Conservation (phyloP, 2,113 vertebrate genomes). For the Mormyrus iriodes region DNA sequence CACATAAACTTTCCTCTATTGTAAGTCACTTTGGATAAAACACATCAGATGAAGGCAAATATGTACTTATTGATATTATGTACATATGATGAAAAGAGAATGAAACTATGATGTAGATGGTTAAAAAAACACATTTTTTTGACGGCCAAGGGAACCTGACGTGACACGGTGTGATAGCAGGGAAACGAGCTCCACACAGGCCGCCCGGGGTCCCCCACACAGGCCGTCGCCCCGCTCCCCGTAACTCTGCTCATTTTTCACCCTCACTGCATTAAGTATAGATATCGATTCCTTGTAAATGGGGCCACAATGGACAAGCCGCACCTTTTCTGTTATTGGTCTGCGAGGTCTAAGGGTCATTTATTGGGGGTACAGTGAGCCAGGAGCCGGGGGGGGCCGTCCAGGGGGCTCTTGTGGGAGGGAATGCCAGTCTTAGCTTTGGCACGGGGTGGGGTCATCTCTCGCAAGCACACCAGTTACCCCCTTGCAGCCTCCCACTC, state of each 20-base stretch:
- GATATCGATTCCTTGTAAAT: slow-evolving; percentile 86
- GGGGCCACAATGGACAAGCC: slow-evolving; percentile 77
- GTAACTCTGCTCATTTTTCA: slow-evolving; percentile 86
- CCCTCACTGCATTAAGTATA: slow-evolving; percentile 76
- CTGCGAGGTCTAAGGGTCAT: slow-evolving; percentile 95
- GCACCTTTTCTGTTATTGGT: slow-evolving; percentile 96
- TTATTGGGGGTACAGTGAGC: slow-evolving; percentile 80
- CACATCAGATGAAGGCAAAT: neutral
- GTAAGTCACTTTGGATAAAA: neutral
- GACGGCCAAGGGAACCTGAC: neutral
- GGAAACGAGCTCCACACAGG: neutral
- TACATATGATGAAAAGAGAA: neutral
- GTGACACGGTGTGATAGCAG: neutral
- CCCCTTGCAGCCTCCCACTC: neutral
- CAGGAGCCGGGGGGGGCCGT: slow-evolving; percentile 60
- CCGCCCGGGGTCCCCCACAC: slow-evolving; percentile 76
- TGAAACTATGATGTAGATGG: neutral
- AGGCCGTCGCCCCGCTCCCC: slow-evolving; percentile 85
- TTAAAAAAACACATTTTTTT: neutral
- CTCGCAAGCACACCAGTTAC: neutral
- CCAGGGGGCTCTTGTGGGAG: slow-evolving; percentile 65
- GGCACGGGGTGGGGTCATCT: slow-evolving; percentile 29
- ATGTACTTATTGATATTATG: neutral
- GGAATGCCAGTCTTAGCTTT: slow-evolving; percentile 61
- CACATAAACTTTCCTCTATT: neutral